Evolutionary conservation across 2,113 vertebrate species (phyloP).

Genomic region (Taurulus bubalis): DNA sequence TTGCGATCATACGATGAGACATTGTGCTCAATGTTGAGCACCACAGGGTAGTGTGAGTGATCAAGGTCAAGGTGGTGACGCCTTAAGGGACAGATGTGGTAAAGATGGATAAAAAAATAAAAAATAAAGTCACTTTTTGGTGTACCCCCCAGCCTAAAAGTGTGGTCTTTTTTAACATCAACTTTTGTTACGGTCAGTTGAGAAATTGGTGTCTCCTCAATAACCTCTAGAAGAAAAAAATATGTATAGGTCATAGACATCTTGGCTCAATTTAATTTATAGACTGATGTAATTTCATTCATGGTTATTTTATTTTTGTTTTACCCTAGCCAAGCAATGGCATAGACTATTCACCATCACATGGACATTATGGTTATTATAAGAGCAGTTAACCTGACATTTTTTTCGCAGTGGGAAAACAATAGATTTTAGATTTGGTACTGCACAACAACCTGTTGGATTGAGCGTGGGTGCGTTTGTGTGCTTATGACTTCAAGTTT

Average conservation of each 20-base stretch:
- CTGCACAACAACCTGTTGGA: too few species aligned
- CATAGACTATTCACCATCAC: too few species aligned
- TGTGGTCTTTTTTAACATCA: neutral
- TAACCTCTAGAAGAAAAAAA: neutral
- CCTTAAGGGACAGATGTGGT: conserved; percentile 22
- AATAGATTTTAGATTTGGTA: too few species aligned
- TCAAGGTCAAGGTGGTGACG: neutral
- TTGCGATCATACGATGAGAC: conserved; percentile 4
- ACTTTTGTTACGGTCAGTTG: neutral
- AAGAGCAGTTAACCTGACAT: too few species aligned
- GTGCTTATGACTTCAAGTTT: too few species aligned
- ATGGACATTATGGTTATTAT: too few species aligned
- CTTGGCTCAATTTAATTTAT: too few species aligned
- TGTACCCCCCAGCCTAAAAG: neutral
- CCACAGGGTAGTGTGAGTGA: neutral
- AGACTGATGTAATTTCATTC: too few species aligned
- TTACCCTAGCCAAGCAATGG: too few species aligned
- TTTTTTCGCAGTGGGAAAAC: too few species aligned
- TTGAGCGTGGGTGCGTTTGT: too few species aligned
- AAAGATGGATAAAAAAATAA: conserved; percentile 12
- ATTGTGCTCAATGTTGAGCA: conserved; percentile 12
- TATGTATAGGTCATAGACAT: neutral
- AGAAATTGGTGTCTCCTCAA: neutral
- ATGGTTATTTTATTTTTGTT: too few species aligned
- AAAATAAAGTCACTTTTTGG: neutral